A percentile compares a stretch with the other conserved stretches of the same genome.
Evolutionary conservation across 2,113 vertebrate species (phyloP).

Genomic region (Cheirogaleus medius): DNA sequence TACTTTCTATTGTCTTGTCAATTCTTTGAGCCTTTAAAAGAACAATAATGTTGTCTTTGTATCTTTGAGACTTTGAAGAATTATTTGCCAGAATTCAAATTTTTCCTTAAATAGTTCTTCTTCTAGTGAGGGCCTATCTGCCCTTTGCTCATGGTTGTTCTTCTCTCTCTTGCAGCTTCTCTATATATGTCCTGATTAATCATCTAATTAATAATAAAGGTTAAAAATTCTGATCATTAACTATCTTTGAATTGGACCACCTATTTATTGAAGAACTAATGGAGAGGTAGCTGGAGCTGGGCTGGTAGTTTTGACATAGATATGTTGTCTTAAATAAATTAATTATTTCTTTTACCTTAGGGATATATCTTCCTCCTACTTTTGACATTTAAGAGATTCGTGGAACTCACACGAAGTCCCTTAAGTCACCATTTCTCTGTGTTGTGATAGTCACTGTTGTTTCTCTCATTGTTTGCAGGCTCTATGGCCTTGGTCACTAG

Average conservation of each 20-base stretch:
- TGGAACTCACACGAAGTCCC: neutral
- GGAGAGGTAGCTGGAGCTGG: neutral
- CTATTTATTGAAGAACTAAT: neutral
- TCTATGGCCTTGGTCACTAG: neutral
- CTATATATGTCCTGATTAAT: neutral
- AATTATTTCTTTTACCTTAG: neutral
- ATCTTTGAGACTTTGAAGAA: constrained; percentile 3
- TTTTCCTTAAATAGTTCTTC: neutral
- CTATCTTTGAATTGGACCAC: neutral
- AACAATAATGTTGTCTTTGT: neutral
- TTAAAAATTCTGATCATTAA: neutral
- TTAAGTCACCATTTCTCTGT: neutral
- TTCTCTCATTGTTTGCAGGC: neutral
- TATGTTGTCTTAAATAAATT: neutral
- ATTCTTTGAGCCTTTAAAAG: neutral
- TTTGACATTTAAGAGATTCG: neutral
- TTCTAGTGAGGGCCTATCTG: neutral
- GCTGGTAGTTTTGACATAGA: neutral
- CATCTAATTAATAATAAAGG: neutral
- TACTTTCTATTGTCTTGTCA: neutral
- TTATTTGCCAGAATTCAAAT: neutral
- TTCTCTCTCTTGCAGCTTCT: neutral
- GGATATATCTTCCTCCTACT: neutral
- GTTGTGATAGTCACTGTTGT: neutral
- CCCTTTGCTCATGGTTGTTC: neutral